A percentile compares a stretch with the other conserved stretches of the same genome.
These are phyloP conservation scores for Tachypleus tridentatus DNA, from an alignment of 1,140 invertebrate genomes.

Conservation along the genomic window DNA sequence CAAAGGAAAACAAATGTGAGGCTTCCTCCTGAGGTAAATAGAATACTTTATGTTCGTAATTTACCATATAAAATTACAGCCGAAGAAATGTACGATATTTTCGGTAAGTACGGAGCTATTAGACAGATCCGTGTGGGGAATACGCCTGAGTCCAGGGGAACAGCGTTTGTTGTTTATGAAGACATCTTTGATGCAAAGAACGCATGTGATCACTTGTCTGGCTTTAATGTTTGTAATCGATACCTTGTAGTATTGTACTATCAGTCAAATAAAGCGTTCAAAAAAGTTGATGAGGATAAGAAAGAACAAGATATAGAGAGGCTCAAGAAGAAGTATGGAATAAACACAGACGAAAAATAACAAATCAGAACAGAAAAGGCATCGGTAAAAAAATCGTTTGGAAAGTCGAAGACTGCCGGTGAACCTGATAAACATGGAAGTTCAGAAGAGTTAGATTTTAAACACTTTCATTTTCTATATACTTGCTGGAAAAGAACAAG, in stretches of 20 bases:
- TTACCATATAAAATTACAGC: slow-evolving; percentile 98
- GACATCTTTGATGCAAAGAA: slow-evolving; percentile 99
- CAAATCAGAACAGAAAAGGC: no score
- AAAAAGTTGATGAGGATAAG: slow-evolving; percentile 90
- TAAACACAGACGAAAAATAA: neutral
- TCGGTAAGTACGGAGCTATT: slow-evolving; percentile 99
- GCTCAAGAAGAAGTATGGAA: slow-evolving; percentile 80
- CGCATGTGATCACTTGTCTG: slow-evolving; percentile 97
- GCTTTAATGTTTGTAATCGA: slow-evolving; percentile 97
- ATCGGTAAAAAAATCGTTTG: no score
- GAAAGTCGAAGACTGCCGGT: no score
- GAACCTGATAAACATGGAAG: no score
- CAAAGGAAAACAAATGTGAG: slow-evolving; percentile 41
- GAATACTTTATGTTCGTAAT: slow-evolving; percentile 93
- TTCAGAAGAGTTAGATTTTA: no score
- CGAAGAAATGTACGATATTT: slow-evolving; percentile 99
- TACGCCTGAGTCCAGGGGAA: slow-evolving; percentile 93
- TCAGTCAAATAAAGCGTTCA: slow-evolving; percentile 67
- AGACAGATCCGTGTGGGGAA: slow-evolving; percentile 96
- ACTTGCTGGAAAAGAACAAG: no score
- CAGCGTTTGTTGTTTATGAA: slow-evolving; percentile 98
- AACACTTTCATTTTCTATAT: no score
- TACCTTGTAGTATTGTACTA: slow-evolving; percentile 98
- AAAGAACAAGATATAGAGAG: slow-evolving; percentile 95
- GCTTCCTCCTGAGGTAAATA: slow-evolving; percentile 95